Evolutionary conservation across 1,140 invertebrate genomes (phyloP).

Genomic region (Hetaerina americana): DNA sequence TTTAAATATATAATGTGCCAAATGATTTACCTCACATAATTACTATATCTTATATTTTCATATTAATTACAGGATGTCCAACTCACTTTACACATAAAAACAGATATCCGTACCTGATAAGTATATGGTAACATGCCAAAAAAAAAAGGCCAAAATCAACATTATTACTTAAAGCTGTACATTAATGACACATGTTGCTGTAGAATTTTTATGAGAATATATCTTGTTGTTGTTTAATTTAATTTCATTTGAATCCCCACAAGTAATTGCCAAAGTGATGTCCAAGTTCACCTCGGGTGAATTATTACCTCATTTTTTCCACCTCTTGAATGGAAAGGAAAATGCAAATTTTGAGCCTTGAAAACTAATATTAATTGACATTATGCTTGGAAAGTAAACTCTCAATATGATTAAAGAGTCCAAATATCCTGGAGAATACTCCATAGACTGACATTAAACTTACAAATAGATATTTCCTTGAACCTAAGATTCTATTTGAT

Average conservation of each 20-base stretch:
- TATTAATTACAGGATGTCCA: background rate
- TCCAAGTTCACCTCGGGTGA: no score
- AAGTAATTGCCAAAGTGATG: no score
- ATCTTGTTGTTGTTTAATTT: background rate
- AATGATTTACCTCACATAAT: background rate
- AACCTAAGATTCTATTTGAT: no score
- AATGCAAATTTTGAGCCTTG: no score
- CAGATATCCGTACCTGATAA: background rate
- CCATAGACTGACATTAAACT: no score
- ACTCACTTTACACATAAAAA: background rate
- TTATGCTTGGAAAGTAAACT: no score
- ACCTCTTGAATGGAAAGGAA: no score
- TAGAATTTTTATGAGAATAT: constrained; percentile 1
- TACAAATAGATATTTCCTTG: no score
- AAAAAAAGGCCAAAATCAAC: background rate
- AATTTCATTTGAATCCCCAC: background rate
- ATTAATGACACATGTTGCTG: background rate
- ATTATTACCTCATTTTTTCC: no score
- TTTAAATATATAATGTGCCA: background rate
- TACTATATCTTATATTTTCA: constrained; percentile 1
- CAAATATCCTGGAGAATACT: no score
- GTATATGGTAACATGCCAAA: background rate
- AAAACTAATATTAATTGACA: no score
- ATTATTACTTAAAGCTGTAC: background rate
- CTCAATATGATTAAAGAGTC: no score